Evolutionary conservation across 2,113 vertebrate genomes (phyloP), one percentile per base, ranked within the genome.

Genomic region (Pterocles orientalis): DNA sequence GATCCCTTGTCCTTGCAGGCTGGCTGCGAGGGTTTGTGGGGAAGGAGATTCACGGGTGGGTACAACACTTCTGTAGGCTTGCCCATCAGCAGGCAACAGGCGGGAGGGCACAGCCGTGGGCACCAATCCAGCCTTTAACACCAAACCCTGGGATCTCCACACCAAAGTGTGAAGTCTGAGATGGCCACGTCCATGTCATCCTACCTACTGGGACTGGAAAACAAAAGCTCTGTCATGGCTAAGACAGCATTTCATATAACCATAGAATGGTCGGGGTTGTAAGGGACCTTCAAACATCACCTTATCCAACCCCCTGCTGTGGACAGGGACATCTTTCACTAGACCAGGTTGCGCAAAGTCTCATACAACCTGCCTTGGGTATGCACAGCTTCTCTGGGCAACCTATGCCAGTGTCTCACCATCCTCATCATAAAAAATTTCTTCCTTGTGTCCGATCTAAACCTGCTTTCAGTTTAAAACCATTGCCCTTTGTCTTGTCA

Each of bases 91-190:
- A 9, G 12, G 20, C 41, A 94, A n/a, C 9, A 85, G n/a, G 45
- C 8, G 10, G 0, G 2, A 62, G 21, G 13, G 10, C 51, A 73
- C 2, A 17, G 21, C 28, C 6, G 3, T 39, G 61, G 26, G 29
- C 24, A 84, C 45, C 39, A 84, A 43, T 13, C 28, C 36, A 90
- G 25, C 71, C 6, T 24, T 24, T 39, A 41, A 61, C 24, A 69
- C 9, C 31, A 50, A 82, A 72, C 13, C 7, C 17, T 43, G 53
- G 79, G 12, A 69, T 8, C 54, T 77, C 26, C 53, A 65, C 4
- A 65, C 3, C 6, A 20, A 88, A 65, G 39, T 12, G 1, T 36
- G n/a, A 94, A 81, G 33, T 77, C 48, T 10, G 2, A 81, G 21
- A 69, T 33, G 9, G 7, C 3, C 26, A 69, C 26, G 4, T 90